A percentile compares a stretch with the other conserved stretches of the same genome.
These are phyloP conservation scores for Anoplolepis gracilipes DNA, from an alignment of 1,140 invertebrate genomes.

Conservation along the genomic window DNA sequence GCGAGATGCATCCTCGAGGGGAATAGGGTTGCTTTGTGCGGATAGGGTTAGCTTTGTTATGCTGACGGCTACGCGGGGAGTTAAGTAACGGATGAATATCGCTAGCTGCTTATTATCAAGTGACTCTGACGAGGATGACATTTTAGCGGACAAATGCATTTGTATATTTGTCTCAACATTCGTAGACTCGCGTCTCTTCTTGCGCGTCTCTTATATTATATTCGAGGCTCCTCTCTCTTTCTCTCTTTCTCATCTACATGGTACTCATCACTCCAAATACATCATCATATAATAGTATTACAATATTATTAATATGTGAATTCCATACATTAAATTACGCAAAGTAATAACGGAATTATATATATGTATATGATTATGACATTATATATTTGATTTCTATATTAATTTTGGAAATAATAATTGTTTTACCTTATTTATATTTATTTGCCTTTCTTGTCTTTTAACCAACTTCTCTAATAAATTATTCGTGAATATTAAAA, in stretches of 20 bases:
- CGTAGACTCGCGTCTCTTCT: background rate
- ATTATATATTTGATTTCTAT: background rate
- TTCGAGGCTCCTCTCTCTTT: background rate
- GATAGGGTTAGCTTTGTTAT: slow-evolving; percentile 69
- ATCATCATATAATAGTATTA: background rate
- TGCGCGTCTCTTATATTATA: background rate
- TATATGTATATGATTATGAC: background rate
- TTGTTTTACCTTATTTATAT: background rate
- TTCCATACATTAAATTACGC: background rate
- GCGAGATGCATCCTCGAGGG: slow-evolving; percentile 71
- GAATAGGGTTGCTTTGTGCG: slow-evolving; percentile 63
- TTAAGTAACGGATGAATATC: slow-evolving; percentile 68
- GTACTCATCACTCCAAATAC: background rate
- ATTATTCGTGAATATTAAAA: background rate
- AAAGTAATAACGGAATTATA: background rate
- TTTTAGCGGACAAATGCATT: slow-evolving; percentile 29
- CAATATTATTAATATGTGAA: background rate
- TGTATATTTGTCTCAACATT: slow-evolving; percentile 2
- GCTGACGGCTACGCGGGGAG: slow-evolving; percentile 59
- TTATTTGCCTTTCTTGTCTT: background rate
- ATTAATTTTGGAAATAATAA: background rate
- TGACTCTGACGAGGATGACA: slow-evolving; percentile 66
- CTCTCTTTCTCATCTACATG: background rate
- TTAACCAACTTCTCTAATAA: background rate
- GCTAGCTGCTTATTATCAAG: slow-evolving; percentile 69